Conservation (phyloP, 2,888 invertebrate species). For the Polydrusus tereticollis region DNA sequence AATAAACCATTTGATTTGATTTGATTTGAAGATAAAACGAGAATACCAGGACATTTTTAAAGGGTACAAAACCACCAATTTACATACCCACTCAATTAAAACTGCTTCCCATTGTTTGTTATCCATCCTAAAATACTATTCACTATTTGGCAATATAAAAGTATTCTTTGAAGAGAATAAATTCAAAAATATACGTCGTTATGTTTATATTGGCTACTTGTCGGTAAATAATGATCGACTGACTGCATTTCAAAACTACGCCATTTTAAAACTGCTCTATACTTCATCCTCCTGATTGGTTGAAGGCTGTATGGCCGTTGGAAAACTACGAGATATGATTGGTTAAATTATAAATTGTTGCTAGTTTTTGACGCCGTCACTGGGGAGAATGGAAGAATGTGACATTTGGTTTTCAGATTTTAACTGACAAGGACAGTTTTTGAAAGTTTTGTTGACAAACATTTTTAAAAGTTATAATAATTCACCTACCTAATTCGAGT, state of each 20-base stretch:
- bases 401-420: background rate
- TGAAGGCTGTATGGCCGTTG: background rate
- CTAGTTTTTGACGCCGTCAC: background rate
- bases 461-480: no score
- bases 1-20: no score
- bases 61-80: background rate
- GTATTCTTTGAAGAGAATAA: background rate
- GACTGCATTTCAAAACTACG: background rate
- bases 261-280: background rate
- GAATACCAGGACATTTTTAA: background rate
- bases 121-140: constrained; percentile 30
- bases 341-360: background rate
- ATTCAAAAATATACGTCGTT: background rate
- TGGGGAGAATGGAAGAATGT: background rate
- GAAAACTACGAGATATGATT: background rate
- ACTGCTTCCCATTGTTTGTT: constrained; percentile 56
- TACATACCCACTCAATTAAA: constrained; percentile 61
- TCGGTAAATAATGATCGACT: constrained; percentile 5
- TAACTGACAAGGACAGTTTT: constrained; percentile 9
- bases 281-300: background rate
- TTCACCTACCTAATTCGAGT: no score
- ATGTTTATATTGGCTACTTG: background rate
- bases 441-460: constrained; percentile 12
- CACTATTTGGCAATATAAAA: background rate
- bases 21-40: no score